Evolutionary conservation across 2,797 vertebrate genomes (phyloP).

Genomic region (Bovichtus diacanthus): DNA sequence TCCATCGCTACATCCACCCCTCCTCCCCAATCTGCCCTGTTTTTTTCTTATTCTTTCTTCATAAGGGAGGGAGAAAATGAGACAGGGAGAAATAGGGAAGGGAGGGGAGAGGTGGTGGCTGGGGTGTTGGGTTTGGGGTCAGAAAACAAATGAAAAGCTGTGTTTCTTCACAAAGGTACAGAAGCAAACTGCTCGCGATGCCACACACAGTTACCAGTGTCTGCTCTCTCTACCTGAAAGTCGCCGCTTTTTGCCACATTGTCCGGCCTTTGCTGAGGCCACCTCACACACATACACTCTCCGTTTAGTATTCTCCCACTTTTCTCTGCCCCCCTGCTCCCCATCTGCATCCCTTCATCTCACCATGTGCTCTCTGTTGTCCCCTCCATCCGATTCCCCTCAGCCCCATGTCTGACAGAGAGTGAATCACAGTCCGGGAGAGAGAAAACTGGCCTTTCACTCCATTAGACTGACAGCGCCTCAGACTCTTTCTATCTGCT

Average conservation of each 20-base stretch:
- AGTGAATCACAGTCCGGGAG: conserved; percentile 44
- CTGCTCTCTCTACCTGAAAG: conserved; percentile 31
- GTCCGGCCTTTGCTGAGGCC: conserved; percentile 20
- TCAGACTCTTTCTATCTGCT: conserved; percentile 55
- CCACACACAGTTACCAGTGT: conserved; percentile 18
- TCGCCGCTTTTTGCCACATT: conserved; percentile 22
- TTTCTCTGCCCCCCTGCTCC: not conserved
- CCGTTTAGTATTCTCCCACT: conserved; percentile 19
- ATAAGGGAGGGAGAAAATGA: conserved; percentile 41
- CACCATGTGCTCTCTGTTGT: conserved; percentile 45
- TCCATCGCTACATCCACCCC: conserved; percentile 43
- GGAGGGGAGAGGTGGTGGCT: not conserved
- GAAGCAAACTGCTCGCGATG: conserved; percentile 37
- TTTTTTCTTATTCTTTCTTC: conserved; percentile 30
- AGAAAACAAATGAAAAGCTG: conserved; percentile 55
- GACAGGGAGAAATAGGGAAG: conserved; percentile 10
- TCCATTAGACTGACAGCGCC: conserved; percentile 61
- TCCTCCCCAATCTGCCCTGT: conserved; percentile 56
- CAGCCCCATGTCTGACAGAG: conserved; percentile 41
- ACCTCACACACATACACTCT: conserved; percentile 12
- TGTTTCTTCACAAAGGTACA: conserved; percentile 43
- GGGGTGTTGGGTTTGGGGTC: conserved; percentile 28
- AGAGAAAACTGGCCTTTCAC: conserved; percentile 58
- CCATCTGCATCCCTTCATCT: conserved; percentile 27
- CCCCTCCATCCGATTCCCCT: conserved; percentile 40